Conservation (phyloP, 2,888 invertebrate genomes). For the Drosophila mayaguana region DNA sequence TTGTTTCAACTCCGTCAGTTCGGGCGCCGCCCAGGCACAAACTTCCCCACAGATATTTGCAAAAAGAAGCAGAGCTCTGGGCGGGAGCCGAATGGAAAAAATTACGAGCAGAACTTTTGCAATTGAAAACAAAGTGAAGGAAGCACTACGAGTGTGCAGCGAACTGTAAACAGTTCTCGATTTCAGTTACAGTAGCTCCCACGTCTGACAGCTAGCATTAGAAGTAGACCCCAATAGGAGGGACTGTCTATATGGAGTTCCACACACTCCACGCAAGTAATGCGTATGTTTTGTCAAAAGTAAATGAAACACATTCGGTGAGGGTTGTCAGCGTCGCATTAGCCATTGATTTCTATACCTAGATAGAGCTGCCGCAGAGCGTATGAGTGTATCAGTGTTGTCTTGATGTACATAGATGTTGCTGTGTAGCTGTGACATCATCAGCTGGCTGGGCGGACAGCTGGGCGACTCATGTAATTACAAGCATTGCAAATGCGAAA, state of each 20-base stretch:
- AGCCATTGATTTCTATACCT: slow-evolving; percentile 59
- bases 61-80: slow-evolving; percentile 13
- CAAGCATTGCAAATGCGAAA: slow-evolving; percentile 52
- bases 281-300: slow-evolving; percentile 24
- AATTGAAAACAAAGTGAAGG: slow-evolving; percentile 67
- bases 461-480: slow-evolving; percentile 47
- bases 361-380: slow-evolving; percentile 17
- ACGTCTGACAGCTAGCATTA: slow-evolving; percentile 28
- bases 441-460: slow-evolving; percentile 27
- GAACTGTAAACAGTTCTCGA: slow-evolving; percentile 57
- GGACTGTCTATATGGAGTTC: neutral
- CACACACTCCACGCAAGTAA: neutral
- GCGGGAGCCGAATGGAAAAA: slow-evolving; percentile 6
- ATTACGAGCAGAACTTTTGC: slow-evolving; percentile 64
- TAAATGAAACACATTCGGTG: slow-evolving; percentile 24
- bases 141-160: slow-evolving; percentile 40
- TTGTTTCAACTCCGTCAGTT: slow-evolving; percentile 24
- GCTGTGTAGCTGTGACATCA: slow-evolving; percentile 37
- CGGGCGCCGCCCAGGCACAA: slow-evolving; percentile 3
- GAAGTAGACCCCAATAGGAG: slow-evolving; percentile 7
- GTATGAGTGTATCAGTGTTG: slow-evolving; percentile 10
- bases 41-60: slow-evolving; percentile 24
- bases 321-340: slow-evolving; percentile 58
- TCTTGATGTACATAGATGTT: slow-evolving; percentile 15
- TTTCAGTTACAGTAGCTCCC: slow-evolving; percentile 43